Evolutionary conservation across 2,113 vertebrate species (phyloP), one percentile per base, ranked within the genome.

Genomic region (Lophius piscatorius): DNA sequence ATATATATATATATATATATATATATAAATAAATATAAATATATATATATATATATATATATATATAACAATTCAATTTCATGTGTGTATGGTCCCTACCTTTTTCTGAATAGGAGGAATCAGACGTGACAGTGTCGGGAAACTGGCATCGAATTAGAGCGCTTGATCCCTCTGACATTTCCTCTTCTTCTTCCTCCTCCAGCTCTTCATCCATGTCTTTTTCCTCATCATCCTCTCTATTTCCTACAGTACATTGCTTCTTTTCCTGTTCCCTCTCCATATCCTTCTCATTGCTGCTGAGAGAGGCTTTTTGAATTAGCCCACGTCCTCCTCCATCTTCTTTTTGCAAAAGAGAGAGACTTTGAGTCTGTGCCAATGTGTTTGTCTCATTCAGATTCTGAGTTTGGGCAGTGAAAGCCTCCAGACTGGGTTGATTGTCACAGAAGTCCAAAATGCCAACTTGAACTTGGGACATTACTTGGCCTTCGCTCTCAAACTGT

Each of bases 21-120:
- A n/a, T n/a, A n/a, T n/a, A n/a, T n/a, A n/a, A n/a, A n/a, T n/a
- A n/a, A n/a, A n/a, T n/a, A n/a, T n/a, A n/a, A n/a, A n/a, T n/a
- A n/a, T n/a, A n/a, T n/a, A n/a, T n/a, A n/a, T n/a, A n/a, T n/a
- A 13, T 16, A 29, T 34, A 12, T 51, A 23, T 18, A 20, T 23
- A 20, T 12, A 16, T 31, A 20, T 17, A 6, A 28, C 5, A 18
- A 34, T 12, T 34, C 3, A n/a, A n/a, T 31, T 41, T 18, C 0
- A 22, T 48, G 9, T 55, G 9, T 56, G 10, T 44, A n/a, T 45
- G 56, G 54, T 3, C n/a, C 74, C 39, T 82, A 91, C 89, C 87
- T 10, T 87, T 88, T 73, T 90, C 89, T 54, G 89, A 88, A 70
- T 74, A 86, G 11, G 88, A 87, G 1, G 88, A 91, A 62, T 91